Base-by-base conservation (phyloP, 2,113 vertebrate genomes). In the Varanus salvator region DNA sequence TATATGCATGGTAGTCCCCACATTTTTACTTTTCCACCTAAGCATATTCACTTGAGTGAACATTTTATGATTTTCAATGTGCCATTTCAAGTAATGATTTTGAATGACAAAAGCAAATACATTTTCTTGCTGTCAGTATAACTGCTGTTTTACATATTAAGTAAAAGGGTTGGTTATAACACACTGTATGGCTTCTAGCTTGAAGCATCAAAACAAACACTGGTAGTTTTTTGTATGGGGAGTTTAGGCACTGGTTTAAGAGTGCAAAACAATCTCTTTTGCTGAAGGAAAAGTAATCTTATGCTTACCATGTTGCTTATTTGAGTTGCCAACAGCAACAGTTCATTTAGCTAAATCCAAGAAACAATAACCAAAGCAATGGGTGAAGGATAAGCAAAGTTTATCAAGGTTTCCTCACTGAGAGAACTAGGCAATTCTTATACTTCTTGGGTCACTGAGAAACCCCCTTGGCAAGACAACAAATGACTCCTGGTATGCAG, bases 221-320 rank as follows among this genome's bases (percentile, higher is more conserved):
- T 29, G n/a, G 54, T 54, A 11, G 8, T 48, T 77, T 44, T 77
- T 80, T 80, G 50, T 83, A 44, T 0, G 0, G 48, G n/a, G 64
- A 48, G 90, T 91, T 91, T 85, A 4, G 75, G 38, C 75, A 91
- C 74, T 78, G n/a, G 71, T 89, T 90, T 88, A 48, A 84, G 57
- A n/a, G 77, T 77, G 6, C 50, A 89, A 69, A 94, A 91, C 8
- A 93, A 14, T 23, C 85, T 0, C 0, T 38, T 84, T 91, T 72
- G 4, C 4, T 3, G 2, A 12, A 60, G 15, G 74, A 76, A 89
- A 75, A 83, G 80, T 57, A 0, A 9, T 50, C 89, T 60, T 90
- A 72, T 89, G 92, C n/a, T 84, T 92, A 71, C 88, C 88, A 68
- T 85, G 38, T 52, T 85, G 50, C 50, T 8, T 89, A 85, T 85